phyloP scores from a whole-genome alignment of 2,113 vertebrate genomes.

The Stegastes partitus region DNA sequence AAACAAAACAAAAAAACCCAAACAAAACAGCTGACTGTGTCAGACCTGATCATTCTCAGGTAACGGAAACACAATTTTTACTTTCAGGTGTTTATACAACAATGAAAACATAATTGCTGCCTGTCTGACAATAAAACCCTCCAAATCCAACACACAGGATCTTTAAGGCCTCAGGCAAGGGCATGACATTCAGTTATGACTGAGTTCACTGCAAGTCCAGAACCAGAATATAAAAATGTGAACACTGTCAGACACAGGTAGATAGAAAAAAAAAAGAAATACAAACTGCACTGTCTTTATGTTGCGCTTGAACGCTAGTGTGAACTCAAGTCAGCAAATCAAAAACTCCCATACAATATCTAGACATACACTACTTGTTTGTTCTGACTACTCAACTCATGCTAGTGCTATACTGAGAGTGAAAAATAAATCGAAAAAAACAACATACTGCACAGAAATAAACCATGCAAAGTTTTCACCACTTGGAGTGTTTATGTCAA shows the following conservation, averaged over 20 bases:
- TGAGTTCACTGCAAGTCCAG: background rate
- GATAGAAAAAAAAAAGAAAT: background rate
- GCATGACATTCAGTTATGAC: background rate
- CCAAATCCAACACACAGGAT: background rate
- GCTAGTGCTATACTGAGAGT: background rate
- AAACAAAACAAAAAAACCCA: too few species aligned
- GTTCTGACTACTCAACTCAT: background rate
- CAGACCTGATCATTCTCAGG: too few species aligned
- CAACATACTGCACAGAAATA: conserved; percentile 4
- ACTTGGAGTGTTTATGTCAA: conserved; percentile 15
- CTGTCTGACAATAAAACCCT: too few species aligned
- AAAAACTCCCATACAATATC: background rate
- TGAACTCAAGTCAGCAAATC: background rate
- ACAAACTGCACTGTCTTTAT: background rate
- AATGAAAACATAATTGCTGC: too few species aligned
- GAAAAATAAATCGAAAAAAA: background rate
- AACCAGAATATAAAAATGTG: too few species aligned
- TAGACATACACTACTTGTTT: background rate
- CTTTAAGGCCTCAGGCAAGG: background rate
- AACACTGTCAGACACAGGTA: too few species aligned
- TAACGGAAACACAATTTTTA: too few species aligned
- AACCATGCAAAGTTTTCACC: conserved; percentile 6
- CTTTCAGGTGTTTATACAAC: too few species aligned
- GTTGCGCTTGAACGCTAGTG: background rate
- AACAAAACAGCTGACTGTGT: too few species aligned